Evolutionary conservation across 2,888 invertebrate species (phyloP).

Genomic region (Rhingia rostrata): DNA sequence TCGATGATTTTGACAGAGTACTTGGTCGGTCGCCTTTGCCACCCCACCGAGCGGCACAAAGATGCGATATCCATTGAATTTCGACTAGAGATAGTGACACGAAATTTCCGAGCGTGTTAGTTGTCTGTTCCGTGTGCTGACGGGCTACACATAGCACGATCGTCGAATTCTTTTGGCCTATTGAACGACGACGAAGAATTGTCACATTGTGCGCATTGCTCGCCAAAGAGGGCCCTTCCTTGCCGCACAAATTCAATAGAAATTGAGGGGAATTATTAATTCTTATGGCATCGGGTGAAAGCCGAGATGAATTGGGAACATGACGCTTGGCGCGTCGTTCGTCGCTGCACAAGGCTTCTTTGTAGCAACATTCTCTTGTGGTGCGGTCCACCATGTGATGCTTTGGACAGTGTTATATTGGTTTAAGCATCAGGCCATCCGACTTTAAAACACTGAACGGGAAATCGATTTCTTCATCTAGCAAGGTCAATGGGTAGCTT

Average conservation of each 20-base stretch:
- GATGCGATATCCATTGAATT: slow-evolving; percentile 34
- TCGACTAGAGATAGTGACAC: slow-evolving; percentile 32
- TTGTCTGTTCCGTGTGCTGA: slow-evolving; percentile 66
- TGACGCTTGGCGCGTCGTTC: slow-evolving; percentile 49
- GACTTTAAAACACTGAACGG: slow-evolving; percentile 49
- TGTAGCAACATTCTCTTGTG: slow-evolving; percentile 32
- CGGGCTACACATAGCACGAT: slow-evolving; percentile 68
- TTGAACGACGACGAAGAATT: slow-evolving; percentile 59
- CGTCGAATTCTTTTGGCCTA: slow-evolving; percentile 68
- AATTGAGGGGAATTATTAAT: slow-evolving; percentile 59
- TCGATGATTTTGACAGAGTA: slow-evolving; percentile 75
- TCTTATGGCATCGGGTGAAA: slow-evolving; percentile 67
- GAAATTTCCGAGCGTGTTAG: slow-evolving; percentile 64
- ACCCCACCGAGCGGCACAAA: neutral
- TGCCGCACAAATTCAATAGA: slow-evolving; percentile 40
- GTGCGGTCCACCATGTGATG: slow-evolving; percentile 58
- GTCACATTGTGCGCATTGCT: slow-evolving; percentile 53
- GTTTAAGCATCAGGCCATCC: slow-evolving; percentile 4
- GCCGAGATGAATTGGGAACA: slow-evolving; percentile 73
- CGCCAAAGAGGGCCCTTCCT: slow-evolving; percentile 34
- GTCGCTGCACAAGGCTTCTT: slow-evolving; percentile 4
- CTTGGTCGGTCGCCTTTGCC: slow-evolving; percentile 12
- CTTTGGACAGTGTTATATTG: slow-evolving; percentile 63
- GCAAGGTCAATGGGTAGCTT: slow-evolving; percentile 57
- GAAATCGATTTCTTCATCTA: slow-evolving; percentile 70